phyloP scores from a whole-genome alignment of 37 sponge, comb jelly and placozoan species.

The Bolinopsis microptera region DNA sequence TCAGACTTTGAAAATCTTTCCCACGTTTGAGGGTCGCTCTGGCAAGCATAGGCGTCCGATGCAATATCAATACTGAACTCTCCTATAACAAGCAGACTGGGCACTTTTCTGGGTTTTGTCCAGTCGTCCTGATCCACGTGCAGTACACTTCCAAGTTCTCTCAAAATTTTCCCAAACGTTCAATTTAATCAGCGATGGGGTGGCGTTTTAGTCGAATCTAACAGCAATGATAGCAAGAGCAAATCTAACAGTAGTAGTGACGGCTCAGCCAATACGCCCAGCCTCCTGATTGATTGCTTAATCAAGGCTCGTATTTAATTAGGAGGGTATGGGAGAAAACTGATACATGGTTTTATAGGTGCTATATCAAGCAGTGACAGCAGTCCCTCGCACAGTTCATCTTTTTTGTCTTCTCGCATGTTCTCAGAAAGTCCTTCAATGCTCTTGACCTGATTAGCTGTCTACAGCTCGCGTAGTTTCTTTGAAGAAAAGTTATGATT shows the following conservation, averaged over 20 bases:
- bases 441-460: background rate
- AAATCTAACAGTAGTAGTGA: background rate
- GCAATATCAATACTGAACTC: background rate
- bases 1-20: no score
- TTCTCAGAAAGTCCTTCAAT: background rate
- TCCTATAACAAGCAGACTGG: conserved; percentile 8
- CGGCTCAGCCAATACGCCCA: background rate
- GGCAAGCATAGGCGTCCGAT: background rate
- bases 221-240: background rate
- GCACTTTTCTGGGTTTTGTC: conserved; percentile 44
- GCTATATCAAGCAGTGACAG: conserved; percentile 33
- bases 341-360: conserved; percentile 31
- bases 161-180: conserved; percentile 59
- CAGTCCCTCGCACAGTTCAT: background rate
- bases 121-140: conserved; percentile 17
- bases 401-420: background rate
- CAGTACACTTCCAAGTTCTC: background rate
- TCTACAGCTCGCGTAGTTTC: background rate
- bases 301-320: conserved; percentile 66
- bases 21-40: background rate
- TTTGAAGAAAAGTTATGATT: background rate
- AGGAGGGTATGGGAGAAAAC: conserved; percentile 52
- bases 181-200: conserved; percentile 52
- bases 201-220: conserved; percentile 23
- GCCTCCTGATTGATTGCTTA: conserved; percentile 60